phyloP scores from a whole-genome alignment of 2,888 invertebrate species.

The Caprella mutica region DNA sequence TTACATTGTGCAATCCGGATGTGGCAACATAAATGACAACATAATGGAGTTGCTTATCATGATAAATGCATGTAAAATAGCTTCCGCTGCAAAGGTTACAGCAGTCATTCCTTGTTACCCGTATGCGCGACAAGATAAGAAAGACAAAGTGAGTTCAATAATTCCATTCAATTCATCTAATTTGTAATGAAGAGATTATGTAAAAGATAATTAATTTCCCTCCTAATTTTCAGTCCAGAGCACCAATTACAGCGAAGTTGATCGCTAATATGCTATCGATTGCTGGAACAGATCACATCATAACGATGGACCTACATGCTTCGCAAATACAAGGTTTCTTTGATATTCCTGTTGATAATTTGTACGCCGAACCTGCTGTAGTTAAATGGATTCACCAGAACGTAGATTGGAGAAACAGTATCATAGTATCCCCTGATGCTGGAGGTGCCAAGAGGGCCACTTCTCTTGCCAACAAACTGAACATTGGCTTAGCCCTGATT shows the following conservation, averaged over 20 bases:
- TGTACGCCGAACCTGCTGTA: slow-evolving; percentile 91
- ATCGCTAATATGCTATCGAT: slow-evolving; percentile 92
- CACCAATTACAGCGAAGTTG: slow-evolving; percentile 87
- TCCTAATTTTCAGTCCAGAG: slow-evolving; percentile 57
- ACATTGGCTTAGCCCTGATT: slow-evolving; percentile 34
- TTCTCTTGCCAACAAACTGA: slow-evolving; percentile 42
- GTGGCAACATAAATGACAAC: slow-evolving; percentile 48
- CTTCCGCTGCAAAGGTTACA: slow-evolving; percentile 47
- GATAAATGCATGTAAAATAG: slow-evolving; percentile 50
- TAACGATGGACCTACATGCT: slow-evolving; percentile 93
- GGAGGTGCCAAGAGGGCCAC: slow-evolving; percentile 80
- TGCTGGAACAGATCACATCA: slow-evolving; percentile 90
- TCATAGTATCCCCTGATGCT: slow-evolving; percentile 90
- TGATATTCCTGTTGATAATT: slow-evolving; percentile 91
- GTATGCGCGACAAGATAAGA: slow-evolving; percentile 49
- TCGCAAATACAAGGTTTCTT: slow-evolving; percentile 96
- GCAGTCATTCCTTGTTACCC: slow-evolving; percentile 50
- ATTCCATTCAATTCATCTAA: too few relatives aligned
- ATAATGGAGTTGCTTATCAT: slow-evolving; percentile 49
- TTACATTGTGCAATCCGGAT: slow-evolving; percentile 48
- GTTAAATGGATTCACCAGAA: slow-evolving; percentile 92
- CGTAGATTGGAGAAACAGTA: slow-evolving; percentile 85
- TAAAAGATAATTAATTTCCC: too few relatives aligned
- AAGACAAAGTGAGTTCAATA: too few relatives aligned
- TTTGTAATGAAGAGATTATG: too few relatives aligned